Conservation (phyloP, 2,113 vertebrate genomes). For the Scomber colias region DNA sequence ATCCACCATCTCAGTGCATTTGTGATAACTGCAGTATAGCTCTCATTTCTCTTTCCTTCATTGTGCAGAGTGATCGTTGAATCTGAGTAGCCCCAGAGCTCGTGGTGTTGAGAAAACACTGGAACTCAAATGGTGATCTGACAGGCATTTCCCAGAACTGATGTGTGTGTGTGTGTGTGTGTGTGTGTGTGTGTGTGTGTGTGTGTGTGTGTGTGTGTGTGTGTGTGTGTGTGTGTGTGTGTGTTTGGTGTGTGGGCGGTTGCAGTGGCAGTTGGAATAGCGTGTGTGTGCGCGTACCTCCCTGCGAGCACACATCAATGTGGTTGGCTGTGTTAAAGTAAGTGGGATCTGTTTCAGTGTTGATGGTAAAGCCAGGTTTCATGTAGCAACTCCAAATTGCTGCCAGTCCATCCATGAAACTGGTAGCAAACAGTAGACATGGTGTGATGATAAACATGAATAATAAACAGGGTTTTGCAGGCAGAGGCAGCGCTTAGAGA, state of each 20-base stretch:
- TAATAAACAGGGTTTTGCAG: conserved; percentile 64
- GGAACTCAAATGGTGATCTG: conserved; percentile 43
- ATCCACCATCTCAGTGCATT: conserved; percentile 44
- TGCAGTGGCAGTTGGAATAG: conserved; percentile 49
- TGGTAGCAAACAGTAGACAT: conserved; percentile 75
- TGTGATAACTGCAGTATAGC: conserved; percentile 38
- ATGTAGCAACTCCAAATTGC: conserved; percentile 69
- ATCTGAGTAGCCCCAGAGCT: conserved; percentile 33
- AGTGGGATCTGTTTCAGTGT: conserved; percentile 77
- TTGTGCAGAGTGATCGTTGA: conserved; percentile 34
- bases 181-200: not conserved
- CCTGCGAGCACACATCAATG: conserved; percentile 52
- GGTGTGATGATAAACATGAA: conserved; percentile 81
- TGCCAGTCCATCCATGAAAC: conserved; percentile 76
- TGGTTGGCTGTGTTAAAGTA: conserved; percentile 62
- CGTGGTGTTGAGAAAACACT: conserved; percentile 55
- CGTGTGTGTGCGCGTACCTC: conserved; percentile 20
- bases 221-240: conserved; percentile 32
- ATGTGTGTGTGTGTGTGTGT: not conserved
- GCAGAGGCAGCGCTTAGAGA: conserved; percentile 50
- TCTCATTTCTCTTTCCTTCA: conserved; percentile 49
- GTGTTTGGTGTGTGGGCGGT: conserved; percentile 66
- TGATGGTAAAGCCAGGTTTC: conserved; percentile 74
- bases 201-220: conserved; percentile 61
- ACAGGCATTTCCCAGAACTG: conserved; percentile 63